Evolutionary conservation across 2,797 vertebrate species (phyloP).

Genomic region (Hipposideros larvatus): DNA sequence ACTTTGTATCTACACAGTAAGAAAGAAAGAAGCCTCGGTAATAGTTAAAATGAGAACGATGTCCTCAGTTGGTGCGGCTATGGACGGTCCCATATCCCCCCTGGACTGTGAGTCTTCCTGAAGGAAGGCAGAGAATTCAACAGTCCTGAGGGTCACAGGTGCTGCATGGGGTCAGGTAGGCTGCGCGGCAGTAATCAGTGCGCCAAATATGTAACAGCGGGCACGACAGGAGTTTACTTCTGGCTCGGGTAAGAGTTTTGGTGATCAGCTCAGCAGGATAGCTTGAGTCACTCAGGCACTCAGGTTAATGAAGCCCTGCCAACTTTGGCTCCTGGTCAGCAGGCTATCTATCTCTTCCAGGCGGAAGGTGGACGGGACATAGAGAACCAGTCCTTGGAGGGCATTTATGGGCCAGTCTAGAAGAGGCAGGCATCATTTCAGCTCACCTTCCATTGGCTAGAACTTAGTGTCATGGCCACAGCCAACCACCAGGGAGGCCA

Average conservation of each 20-base stretch:
- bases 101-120: background rate
- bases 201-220: background rate
- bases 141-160: background rate
- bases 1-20: background rate
- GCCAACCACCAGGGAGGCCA: background rate
- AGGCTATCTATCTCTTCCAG: background rate
- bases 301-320: background rate
- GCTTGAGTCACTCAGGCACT: background rate
- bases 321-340: background rate
- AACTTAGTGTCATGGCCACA: background rate
- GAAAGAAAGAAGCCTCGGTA: background rate
- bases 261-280: background rate
- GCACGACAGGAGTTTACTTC: background rate
- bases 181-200: background rate
- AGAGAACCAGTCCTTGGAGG: background rate
- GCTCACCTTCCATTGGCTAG: background rate
- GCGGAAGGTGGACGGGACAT: background rate
- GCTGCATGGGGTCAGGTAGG: background rate
- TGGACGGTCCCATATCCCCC: accelerated
- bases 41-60: background rate
- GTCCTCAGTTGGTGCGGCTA: background rate
- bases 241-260: background rate
- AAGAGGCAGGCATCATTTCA: background rate
- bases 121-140: background rate
- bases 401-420: background rate